A percentile compares a stretch with the other conserved stretches of the same genome.
These are phyloP conservation scores for Rhynchopsitta pachyrhyncha DNA, from an alignment of 2,113 vertebrate species.

Conservation along the genomic window DNA sequence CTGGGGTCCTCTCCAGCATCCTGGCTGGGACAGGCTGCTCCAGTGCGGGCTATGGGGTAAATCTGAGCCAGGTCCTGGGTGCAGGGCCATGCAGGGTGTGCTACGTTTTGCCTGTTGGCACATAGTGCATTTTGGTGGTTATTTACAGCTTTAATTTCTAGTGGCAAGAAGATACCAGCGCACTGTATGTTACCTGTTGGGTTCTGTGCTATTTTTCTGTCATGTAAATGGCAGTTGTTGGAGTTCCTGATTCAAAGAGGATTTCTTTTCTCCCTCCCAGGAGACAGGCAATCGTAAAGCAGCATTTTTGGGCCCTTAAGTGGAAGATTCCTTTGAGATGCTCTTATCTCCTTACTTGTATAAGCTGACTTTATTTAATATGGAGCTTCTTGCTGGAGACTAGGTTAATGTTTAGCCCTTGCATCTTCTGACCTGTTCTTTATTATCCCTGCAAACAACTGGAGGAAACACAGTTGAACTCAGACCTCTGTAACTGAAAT, in stretches of 20 bases:
- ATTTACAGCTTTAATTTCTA: background rate
- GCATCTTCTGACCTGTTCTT: background rate
- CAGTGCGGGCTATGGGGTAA: background rate
- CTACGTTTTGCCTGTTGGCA: background rate
- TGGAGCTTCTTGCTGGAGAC: background rate
- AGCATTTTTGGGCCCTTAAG: background rate
- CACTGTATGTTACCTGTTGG: background rate
- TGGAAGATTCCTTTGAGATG: background rate
- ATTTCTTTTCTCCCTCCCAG: slow-evolving; percentile 21
- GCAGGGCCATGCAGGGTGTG: background rate
- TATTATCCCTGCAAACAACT: background rate
- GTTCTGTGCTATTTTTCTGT: background rate
- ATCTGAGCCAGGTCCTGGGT: fast-evolving
- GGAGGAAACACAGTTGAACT: background rate
- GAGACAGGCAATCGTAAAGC: background rate
- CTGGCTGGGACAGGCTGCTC: background rate
- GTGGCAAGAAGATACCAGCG: background rate
- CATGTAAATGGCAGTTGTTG: background rate
- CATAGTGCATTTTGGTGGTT: fast-evolving
- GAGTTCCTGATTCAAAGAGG: background rate
- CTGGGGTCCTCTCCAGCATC: background rate
- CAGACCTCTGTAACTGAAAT: background rate
- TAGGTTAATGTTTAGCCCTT: background rate
- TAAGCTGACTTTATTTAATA: slow-evolving; percentile 3
- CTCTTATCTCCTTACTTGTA: slow-evolving; percentile 14